Evolutionary conservation across 2,113 vertebrate species (phyloP).

Genomic region (Tupaia tana): DNA sequence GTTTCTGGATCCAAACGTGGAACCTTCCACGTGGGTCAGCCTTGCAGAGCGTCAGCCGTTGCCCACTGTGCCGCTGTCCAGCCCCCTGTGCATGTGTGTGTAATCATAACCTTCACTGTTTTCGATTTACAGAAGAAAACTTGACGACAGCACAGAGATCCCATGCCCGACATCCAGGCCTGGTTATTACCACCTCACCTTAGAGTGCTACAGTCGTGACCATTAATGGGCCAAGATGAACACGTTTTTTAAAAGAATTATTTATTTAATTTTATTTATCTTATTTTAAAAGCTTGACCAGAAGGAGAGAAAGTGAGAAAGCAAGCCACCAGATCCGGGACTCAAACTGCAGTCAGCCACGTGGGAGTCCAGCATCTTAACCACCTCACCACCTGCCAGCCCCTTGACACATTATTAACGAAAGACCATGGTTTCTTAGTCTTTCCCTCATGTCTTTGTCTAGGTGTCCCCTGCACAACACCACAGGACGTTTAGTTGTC

Average conservation of each 20-base stretch:
- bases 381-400: too few relatives aligned
- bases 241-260: background rate
- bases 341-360: too few relatives aligned
- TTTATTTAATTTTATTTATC: too few relatives aligned
- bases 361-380: too few relatives aligned
- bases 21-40: too few relatives aligned
- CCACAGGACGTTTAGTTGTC: background rate
- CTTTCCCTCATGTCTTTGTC: background rate
- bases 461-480: background rate
- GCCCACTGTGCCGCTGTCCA: too few relatives aligned
- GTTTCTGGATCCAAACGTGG: too few relatives aligned
- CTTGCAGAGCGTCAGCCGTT: too few relatives aligned
- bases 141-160: background rate
- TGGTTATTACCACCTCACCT: background rate
- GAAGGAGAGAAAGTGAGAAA: too few relatives aligned
- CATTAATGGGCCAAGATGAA: background rate
- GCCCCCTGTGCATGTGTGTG: too few relatives aligned
- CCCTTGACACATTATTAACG: background rate
- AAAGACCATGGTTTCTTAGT: background rate
- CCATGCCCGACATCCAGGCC: background rate
- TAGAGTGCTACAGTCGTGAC: background rate
- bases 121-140: conserved; percentile 12
- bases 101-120: background rate
- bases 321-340: too few relatives aligned
- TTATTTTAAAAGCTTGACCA: too few relatives aligned